Conservation (phyloP, 2,797 vertebrate genomes). For the Galaxias olidus region DNA sequence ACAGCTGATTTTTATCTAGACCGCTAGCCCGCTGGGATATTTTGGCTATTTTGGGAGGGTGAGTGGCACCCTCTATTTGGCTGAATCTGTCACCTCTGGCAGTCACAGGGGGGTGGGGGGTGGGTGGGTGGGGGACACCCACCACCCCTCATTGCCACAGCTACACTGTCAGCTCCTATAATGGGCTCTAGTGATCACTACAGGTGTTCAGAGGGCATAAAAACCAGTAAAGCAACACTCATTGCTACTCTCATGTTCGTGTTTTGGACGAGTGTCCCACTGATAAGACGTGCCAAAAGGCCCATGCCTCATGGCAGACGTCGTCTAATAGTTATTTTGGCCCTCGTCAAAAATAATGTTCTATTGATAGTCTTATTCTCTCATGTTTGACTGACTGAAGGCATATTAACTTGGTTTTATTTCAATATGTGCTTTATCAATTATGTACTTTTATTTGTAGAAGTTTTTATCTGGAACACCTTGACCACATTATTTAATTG, state of each 20-base stretch:
- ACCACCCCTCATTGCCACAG: conserved; percentile 59
- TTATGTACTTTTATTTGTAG: no score
- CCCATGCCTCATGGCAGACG: background rate
- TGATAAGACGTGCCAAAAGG: conserved; percentile 15
- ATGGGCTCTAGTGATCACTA: conserved; percentile 53
- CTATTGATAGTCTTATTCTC: conserved; percentile 21
- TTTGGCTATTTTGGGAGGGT: conserved; percentile 83
- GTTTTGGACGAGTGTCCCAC: conserved; percentile 31
- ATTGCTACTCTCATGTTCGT: conserved; percentile 7
- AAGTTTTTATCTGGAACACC: no score
- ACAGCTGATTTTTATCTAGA: conserved; percentile 87
- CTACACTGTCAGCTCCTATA: conserved; percentile 65
- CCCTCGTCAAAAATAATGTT: background rate
- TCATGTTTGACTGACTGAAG: background rate
- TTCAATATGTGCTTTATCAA: no score
- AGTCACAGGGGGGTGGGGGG: conserved; percentile 41
- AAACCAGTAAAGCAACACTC: conserved; percentile 18
- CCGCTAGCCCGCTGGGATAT: conserved; percentile 62
- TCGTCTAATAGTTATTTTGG: conserved; percentile 4
- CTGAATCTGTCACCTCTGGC: conserved; percentile 77
- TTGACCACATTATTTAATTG: no score
- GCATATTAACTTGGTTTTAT: background rate
- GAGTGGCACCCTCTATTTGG: conserved; percentile 60
- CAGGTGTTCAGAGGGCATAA: conserved; percentile 12
- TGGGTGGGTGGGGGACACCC: no score